phyloP scores from a whole-genome alignment of 2,113 vertebrate genomes.

The Oreotrochilus melanogaster region DNA sequence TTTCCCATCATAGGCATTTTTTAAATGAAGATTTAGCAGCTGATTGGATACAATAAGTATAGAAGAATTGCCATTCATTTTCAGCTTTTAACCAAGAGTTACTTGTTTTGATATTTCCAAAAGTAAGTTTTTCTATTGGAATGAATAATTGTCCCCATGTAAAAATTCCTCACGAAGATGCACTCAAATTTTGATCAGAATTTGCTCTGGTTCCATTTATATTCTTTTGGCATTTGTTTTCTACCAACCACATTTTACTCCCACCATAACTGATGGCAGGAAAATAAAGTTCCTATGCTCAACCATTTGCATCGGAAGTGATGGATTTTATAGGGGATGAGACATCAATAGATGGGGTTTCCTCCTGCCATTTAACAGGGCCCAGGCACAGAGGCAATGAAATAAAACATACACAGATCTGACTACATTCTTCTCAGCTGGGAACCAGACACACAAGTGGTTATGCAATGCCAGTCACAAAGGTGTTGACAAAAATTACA shows the following conservation, averaged over 20 bases:
- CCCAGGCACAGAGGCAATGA: slow-evolving; percentile 42
- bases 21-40: slow-evolving; percentile 18
- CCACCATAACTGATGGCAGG: not conserved
- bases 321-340: slow-evolving; percentile 33
- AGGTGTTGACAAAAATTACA: slow-evolving; percentile 55
- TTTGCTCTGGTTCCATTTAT: not conserved
- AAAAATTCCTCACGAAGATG: not conserved
- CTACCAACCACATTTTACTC: not conserved
- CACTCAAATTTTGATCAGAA: not conserved
- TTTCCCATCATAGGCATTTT: slow-evolving; percentile 29
- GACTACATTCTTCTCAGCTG: not conserved
- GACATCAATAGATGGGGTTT: slow-evolving; percentile 47
- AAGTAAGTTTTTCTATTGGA: not conserved
- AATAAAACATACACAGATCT: slow-evolving; percentile 2
- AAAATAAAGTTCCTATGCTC: slow-evolving; percentile 31
- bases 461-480: not conserved
- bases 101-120: not conserved
- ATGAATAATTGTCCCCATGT: not conserved
- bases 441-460: not conserved
- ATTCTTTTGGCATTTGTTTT: not conserved
- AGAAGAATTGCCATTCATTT: not conserved
- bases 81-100: not conserved
- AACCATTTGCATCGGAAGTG: slow-evolving; percentile 21
- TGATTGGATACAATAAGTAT: not conserved
- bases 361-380: slow-evolving; percentile 8